Evolutionary conservation across 2,113 vertebrate species (phyloP).

Genomic region (Thamnophis sirtalis): DNA sequence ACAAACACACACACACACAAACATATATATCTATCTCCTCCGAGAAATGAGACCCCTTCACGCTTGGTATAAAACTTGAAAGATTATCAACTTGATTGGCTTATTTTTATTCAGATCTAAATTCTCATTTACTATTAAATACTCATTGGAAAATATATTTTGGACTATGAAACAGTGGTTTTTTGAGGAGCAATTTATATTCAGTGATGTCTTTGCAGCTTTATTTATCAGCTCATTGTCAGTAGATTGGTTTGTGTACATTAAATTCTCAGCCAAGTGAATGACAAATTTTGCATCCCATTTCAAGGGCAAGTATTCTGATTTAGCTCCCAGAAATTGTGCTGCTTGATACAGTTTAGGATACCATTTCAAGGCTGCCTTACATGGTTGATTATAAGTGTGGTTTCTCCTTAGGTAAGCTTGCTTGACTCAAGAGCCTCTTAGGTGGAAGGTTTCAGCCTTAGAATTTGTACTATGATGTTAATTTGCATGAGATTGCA

Average conservation of each 20-base stretch:
- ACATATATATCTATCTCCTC: slow-evolving; percentile 10
- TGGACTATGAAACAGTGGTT: slow-evolving; percentile 58
- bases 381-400: neutral
- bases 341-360: neutral
- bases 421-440: neutral
- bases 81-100: slow-evolving; percentile 55
- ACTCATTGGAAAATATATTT: slow-evolving; percentile 58
- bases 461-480: neutral
- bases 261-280: slow-evolving; percentile 52
- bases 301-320: slow-evolving; percentile 24
- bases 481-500: neutral
- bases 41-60: slow-evolving; percentile 39
- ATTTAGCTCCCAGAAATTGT: neutral
- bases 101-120: slow-evolving; percentile 55
- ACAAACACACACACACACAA: too few species aligned
- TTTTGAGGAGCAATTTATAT: slow-evolving; percentile 60
- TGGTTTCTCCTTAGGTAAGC: neutral
- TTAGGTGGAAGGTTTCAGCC: too few species aligned
- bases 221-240: slow-evolving; percentile 52
- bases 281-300: slow-evolving; percentile 44
- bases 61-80: slow-evolving; percentile 34
- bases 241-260: slow-evolving; percentile 49
- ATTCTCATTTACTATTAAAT: slow-evolving; percentile 55
- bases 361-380: neutral
- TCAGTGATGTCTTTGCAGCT: slow-evolving; percentile 39